These are phyloP conservation scores for Byasa hedistus DNA, from an alignment of 2,888 invertebrate genomes.

Conservation along the genomic window DNA sequence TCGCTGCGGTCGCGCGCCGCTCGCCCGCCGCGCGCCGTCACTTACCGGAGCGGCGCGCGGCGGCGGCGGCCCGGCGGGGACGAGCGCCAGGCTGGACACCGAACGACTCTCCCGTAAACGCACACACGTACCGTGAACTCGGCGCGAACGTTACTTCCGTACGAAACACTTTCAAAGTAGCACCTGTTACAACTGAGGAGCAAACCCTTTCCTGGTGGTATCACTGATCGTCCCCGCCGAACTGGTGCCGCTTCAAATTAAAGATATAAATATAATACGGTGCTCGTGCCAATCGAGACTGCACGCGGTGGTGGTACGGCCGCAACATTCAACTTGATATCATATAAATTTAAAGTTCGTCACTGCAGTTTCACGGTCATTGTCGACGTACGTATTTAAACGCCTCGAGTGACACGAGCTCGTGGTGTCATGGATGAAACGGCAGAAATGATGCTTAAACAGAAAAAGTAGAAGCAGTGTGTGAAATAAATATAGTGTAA, in stretches of 20 bases:
- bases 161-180: too few relatives aligned
- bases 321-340: too few relatives aligned
- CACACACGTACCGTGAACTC: too few relatives aligned
- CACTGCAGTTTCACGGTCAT: too few relatives aligned
- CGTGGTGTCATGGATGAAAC: not conserved
- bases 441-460: not conserved
- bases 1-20: conserved; percentile 13
- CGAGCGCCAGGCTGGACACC: not conserved
- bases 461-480: not conserved
- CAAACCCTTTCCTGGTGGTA: too few relatives aligned
- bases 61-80: conserved; percentile 9
- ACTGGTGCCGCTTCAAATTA: not conserved
- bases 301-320: not conserved
- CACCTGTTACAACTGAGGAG: too few relatives aligned
- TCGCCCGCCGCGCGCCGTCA: conserved; percentile 13
- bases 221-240: conserved; percentile 7
- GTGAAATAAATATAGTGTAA: not conserved
- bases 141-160: too few relatives aligned
- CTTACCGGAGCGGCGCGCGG: conserved; percentile 24
- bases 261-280: not conserved
- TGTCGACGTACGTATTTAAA: too few relatives aligned
- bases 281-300: conserved; percentile 9
- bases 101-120: not conserved
- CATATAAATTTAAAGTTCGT: too few relatives aligned
- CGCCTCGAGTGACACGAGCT: conserved; percentile 10